These are phyloP conservation scores for Myotis lucifugus DNA, from an alignment of 2,113 vertebrate species.

Conservation along the genomic window DNA sequence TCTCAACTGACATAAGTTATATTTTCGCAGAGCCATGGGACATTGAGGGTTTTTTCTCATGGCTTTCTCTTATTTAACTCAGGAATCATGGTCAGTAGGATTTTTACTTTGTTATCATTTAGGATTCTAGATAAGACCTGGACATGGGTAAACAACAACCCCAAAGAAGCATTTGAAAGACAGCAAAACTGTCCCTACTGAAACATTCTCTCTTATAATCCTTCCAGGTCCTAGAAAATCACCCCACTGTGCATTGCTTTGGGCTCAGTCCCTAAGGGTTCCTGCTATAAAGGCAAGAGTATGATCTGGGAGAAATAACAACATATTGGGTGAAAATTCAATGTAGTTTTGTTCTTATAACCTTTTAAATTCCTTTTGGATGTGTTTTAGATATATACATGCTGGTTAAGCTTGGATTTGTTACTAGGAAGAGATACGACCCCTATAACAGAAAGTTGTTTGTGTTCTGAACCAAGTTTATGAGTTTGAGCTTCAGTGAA, in stretches of 20 bases:
- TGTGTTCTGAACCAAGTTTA: slow-evolving; percentile 30
- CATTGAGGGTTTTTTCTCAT: neutral
- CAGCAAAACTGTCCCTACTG: neutral
- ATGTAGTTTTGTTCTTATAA: neutral
- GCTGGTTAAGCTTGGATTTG: slow-evolving; percentile 50
- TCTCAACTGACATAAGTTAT: slow-evolving; percentile 6
- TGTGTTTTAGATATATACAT: neutral
- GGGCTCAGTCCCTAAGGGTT: neutral
- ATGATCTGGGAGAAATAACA: neutral
- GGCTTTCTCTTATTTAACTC: neutral
- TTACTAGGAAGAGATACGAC: slow-evolving; percentile 9
- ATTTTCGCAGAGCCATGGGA: neutral
- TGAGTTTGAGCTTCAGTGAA: slow-evolving; percentile 49
- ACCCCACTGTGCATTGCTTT: neutral
- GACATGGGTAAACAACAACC: neutral
- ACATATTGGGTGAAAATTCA: neutral
- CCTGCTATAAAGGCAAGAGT: neutral
- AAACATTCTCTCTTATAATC: neutral
- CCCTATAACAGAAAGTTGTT: neutral
- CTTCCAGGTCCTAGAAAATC: neutral
- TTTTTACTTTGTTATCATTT: neutral
- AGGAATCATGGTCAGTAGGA: neutral
- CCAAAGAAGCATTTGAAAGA: neutral
- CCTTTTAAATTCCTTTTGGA: neutral
- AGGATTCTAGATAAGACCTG: neutral